Conservation (phyloP, 2,113 vertebrate genomes). For the Turdus rufiventris region DNA sequence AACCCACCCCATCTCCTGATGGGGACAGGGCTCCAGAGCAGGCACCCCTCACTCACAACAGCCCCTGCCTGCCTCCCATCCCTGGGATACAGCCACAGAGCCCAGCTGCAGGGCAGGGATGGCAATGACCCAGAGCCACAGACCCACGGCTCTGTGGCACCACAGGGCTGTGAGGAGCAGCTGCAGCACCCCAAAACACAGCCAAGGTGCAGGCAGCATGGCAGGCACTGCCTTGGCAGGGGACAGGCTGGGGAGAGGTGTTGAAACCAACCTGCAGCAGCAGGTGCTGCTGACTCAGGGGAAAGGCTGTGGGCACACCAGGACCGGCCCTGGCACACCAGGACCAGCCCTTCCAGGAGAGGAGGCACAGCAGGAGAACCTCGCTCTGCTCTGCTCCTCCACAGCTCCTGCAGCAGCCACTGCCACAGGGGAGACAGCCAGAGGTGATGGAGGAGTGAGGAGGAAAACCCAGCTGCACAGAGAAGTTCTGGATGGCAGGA, state of each 20-base stretch:
- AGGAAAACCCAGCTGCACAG: background rate
- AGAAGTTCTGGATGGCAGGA: background rate
- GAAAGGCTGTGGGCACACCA: background rate
- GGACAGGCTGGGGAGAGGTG: background rate
- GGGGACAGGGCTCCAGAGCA: background rate
- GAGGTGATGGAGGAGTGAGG: background rate
- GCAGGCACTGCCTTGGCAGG: background rate
- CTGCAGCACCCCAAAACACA: rapidly evolving
- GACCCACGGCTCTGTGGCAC: background rate
- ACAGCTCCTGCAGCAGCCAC: background rate
- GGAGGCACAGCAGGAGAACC: background rate
- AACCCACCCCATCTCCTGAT: rapidly evolving
- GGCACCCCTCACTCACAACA: background rate
- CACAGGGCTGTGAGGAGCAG: rapidly evolving
- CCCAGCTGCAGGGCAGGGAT: background rate
- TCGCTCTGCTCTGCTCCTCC: background rate
- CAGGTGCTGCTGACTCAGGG: background rate
- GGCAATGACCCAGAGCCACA: rapidly evolving
- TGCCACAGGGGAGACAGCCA: background rate
- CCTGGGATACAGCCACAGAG: rapidly evolving
- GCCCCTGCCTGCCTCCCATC: rapidly evolving
- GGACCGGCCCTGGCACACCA: background rate
- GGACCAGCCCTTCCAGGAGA: too few relatives aligned
- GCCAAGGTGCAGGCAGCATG: rapidly evolving
- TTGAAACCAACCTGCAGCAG: background rate